Conservation (phyloP, 2,113 vertebrate genomes). For the Pygathrix nemaeus region DNA sequence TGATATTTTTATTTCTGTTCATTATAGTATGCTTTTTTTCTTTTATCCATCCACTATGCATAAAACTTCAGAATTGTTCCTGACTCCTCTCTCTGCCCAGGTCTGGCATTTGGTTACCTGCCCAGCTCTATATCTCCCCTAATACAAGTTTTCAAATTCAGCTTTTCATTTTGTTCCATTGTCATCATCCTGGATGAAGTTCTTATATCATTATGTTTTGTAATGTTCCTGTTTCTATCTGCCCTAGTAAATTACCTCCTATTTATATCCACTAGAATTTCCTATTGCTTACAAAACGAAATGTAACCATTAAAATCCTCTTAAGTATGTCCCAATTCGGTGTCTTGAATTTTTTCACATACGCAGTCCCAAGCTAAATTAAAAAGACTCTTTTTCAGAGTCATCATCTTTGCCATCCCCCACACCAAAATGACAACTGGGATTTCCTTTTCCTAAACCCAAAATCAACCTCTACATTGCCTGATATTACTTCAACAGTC, state of each 20-base stretch:
- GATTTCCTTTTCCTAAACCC: neutral
- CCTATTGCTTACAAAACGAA: neutral
- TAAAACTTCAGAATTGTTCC: neutral
- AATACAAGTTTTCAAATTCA: neutral
- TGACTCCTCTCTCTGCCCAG: neutral
- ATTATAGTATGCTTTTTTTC: neutral
- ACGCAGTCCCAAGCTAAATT: neutral
- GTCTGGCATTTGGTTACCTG: neutral
- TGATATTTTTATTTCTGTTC: neutral
- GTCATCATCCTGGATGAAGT: neutral
- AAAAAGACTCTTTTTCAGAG: neutral
- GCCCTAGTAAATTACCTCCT: neutral
- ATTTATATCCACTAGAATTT: neutral
- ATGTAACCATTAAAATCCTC: neutral
- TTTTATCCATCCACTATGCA: neutral
- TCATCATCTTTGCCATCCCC: neutral
- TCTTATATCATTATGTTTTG: neutral
- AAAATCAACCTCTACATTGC: neutral
- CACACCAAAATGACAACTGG: neutral
- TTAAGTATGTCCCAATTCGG: neutral
- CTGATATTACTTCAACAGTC: neutral
- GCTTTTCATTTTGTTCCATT: neutral
- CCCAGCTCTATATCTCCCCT: neutral
- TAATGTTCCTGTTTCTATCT: constrained; percentile 29
- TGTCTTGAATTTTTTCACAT: neutral